phyloP scores from a whole-genome alignment of 92 coral and sea anemone genomes.

The Paramuricea clavata region DNA sequence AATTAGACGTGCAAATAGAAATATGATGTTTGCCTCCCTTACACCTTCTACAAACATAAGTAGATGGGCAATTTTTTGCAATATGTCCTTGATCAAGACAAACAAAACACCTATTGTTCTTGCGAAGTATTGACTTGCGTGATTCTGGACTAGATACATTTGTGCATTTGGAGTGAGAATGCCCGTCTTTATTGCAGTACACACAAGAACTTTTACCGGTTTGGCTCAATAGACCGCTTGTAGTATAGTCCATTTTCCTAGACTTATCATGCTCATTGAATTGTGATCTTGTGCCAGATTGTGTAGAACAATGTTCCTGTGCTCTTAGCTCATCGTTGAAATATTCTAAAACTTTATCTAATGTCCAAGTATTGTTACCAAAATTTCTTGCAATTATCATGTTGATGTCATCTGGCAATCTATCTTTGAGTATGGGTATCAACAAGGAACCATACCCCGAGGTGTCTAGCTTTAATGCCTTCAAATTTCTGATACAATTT shows the following conservation, averaged over 20 bases:
- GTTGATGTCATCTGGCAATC: background rate
- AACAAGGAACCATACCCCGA: background rate
- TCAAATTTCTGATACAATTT: background rate
- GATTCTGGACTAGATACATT: background rate
- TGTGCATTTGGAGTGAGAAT: background rate
- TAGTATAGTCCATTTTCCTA: background rate
- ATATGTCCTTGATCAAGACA: background rate
- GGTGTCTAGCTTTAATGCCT: background rate
- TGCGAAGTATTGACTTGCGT: background rate
- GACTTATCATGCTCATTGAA: background rate
- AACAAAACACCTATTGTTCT: background rate
- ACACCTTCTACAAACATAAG: background rate
- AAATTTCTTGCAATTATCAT: background rate
- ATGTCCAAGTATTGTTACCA: background rate
- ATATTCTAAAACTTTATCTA: background rate
- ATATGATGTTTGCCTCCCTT: slow-evolving; percentile 7
- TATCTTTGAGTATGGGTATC: background rate
- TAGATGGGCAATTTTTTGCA: background rate
- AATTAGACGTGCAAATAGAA: too few species aligned
- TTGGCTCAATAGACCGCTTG: background rate
- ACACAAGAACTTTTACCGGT: background rate
- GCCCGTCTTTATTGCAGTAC: background rate
- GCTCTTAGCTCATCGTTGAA: slow-evolving; percentile 2
- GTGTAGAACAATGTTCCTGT: background rate
- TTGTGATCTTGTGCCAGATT: background rate